Evolutionary conservation across 2,113 vertebrate genomes (phyloP), one percentile per base, ranked within the genome.

Genomic region (Sphaerodactylus townsendi): DNA sequence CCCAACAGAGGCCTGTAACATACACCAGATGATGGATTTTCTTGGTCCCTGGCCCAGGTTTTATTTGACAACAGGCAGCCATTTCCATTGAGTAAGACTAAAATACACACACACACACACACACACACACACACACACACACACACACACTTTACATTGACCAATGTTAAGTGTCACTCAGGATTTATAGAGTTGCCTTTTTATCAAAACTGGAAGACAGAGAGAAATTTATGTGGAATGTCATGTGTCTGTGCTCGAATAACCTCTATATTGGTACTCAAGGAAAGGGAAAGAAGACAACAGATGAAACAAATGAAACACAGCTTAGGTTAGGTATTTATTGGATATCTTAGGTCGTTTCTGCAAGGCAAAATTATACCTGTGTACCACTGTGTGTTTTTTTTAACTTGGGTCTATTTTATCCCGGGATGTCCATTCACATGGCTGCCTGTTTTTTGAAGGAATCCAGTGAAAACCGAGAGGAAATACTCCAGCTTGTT

Each of bases 41-140:
- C 50, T 71, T 35, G 65, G 50, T 10, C n/a, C 39, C 39, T 70
- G n/a, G 3, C 6, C 17, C 72, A 64, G 0, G 0, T 23, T 80
- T 28, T 23, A 1, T 7, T n/a, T 70, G 77, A 23, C 64, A 4
- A 4, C 23, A 1, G 0, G 25, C 15, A 48, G 21, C 9, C 48
- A 65, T 44, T 56, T 56, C 65, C 21, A 10, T 28, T 80, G 30
- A 35, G 15, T 74, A 10, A 44, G 21, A 44, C 65, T 44, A 0
- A 48, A 68, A 3, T 9, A 74, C 64, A 23, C 39, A 65, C 56
- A 53, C 25, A 21, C 53, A 13, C 77, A 28, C 75, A n/a, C n/a
- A n/a, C n/a, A n/a, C n/a, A n/a, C n/a, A n/a, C n/a, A n/a, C n/a
- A n/a, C n/a, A n/a, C n/a, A n/a, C n/a, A 74, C 64, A 23, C 39